Evolutionary conservation across 2,113 vertebrate genomes (phyloP).

Genomic region (Cynoglossus semilaevis): DNA sequence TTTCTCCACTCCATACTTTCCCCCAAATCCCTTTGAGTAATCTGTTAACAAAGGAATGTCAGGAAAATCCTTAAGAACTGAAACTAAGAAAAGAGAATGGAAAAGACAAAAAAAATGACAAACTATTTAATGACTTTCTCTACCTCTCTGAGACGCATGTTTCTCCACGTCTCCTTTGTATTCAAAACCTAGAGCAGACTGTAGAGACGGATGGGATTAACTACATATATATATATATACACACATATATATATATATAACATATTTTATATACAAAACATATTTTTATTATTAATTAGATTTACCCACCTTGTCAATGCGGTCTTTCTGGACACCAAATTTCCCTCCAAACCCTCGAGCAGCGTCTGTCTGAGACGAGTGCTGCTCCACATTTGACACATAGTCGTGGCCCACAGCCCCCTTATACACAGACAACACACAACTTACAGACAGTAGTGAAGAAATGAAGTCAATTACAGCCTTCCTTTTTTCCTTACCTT

Average conservation of each 20-base stretch:
- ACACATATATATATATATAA: too few species aligned
- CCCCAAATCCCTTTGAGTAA: slow-evolving; percentile 75
- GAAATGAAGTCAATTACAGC: too few species aligned
- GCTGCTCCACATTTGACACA: slow-evolving; percentile 81
- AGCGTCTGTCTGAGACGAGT: slow-evolving; percentile 92
- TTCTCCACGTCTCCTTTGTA: slow-evolving; percentile 91
- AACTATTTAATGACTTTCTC: neutral
- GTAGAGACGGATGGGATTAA: slow-evolving; percentile 11
- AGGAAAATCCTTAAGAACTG: too few species aligned
- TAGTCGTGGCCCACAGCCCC: slow-evolving; percentile 88
- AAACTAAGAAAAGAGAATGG: too few species aligned
- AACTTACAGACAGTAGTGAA: neutral
- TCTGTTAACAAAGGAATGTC: slow-evolving; percentile 43
- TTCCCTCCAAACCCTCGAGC: slow-evolving; percentile 91
- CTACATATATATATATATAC: too few species aligned
- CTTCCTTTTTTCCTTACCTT: slow-evolving; percentile 72
- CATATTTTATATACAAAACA: neutral
- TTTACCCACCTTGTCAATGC: slow-evolving; percentile 84
- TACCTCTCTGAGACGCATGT: slow-evolving; percentile 92
- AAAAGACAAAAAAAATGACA: too few species aligned
- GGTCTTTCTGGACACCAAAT: slow-evolving; percentile 89
- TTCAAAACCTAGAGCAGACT: slow-evolving; percentile 92
- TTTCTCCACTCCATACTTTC: slow-evolving; percentile 83
- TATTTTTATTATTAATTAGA: too few species aligned
- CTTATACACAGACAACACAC: slow-evolving; percentile 34